phyloP scores from a whole-genome alignment of 1,140 invertebrate species.

The Rhynchophorus ferrugineus region DNA sequence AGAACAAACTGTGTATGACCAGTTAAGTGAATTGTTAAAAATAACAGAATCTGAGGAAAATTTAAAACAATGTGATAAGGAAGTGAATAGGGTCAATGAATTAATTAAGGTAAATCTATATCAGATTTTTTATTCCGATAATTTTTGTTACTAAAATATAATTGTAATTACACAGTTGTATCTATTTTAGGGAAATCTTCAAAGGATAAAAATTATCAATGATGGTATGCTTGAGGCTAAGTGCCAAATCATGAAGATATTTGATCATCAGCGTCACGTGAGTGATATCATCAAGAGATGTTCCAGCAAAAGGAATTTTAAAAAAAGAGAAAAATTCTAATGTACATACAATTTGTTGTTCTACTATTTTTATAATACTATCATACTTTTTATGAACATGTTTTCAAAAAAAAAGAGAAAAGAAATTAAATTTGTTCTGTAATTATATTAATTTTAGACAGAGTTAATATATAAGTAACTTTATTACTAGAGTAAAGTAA shows the following conservation, averaged over 20 bases:
- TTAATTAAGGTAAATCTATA: conserved; percentile 57
- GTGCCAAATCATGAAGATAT: conserved; percentile 78
- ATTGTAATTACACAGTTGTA: neutral
- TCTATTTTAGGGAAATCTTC: conserved; percentile 79
- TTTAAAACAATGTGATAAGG: conserved; percentile 50
- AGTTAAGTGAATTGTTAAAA: conserved; percentile 55
- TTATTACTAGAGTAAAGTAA: neutral
- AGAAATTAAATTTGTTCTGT: neutral
- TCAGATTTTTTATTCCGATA: no score
- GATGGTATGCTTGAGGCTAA: conserved; percentile 86
- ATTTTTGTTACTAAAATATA: neutral
- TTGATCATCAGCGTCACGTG: conserved; percentile 83
- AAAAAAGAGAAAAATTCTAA: conserved; percentile 69
- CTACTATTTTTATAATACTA: no score
- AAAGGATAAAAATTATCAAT: conserved; percentile 85
- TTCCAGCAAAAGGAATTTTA: conserved; percentile 82
- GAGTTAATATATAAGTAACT: neutral
- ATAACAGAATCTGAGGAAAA: conserved; percentile 59
- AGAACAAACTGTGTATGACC: conserved; percentile 53
- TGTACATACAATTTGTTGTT: no score
- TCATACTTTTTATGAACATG: no score
- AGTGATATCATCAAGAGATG: conserved; percentile 83
- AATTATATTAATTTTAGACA: neutral
- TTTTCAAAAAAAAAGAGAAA: no score
- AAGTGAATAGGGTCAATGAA: conserved; percentile 67